Evolutionary conservation across 2,888 invertebrate species (phyloP), one percentile per base, ranked within the genome.

Genomic region (Sesia bembeciformis): DNA sequence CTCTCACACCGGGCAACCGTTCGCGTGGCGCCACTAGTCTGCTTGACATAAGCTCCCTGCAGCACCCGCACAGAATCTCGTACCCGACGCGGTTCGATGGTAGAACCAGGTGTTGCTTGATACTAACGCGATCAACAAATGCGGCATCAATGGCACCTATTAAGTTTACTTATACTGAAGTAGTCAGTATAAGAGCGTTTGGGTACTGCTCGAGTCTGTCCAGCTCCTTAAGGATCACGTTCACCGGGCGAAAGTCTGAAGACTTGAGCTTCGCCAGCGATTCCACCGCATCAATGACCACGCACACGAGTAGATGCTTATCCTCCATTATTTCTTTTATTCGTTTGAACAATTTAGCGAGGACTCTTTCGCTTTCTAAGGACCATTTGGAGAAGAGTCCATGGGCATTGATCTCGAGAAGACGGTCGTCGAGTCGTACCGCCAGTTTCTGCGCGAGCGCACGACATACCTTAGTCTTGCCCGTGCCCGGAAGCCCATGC

Each of bases 301-400:
- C 94, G 75, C 95, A 96, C 0, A 97, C 95, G 40, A 99, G 90
- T 54, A 94, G 91, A 7, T 93, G 90, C 0, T 91, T 88, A 78
- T 98, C 95, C 59, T 94, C 93, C 4, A 95, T 90, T 5, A 97
- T 89, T 72, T 95, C 95, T 57, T 92, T 93, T 54, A 99, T 95
- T 77, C 95, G 95, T 54, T 93, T 91, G 79, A 99, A 99, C 84
- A 99, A 92, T 72, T 96, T 95, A 81, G 95, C 94, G 0, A 99
- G 98, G 53, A 98, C 89, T 85, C 98, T 98, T n/a, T 98, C 98
- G 89, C 97, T 98, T 94, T 97, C 90, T 0, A 98, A 98, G 85
- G 99, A 99, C 97, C 98, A 99, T 81, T 98, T 98, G 0, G 98
- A 98, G 87, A 99, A 99, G 54, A 99, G 91, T 67, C 97, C 97